phyloP scores from a whole-genome alignment of 2,113 vertebrate species.

The Crocuta crocuta region DNA sequence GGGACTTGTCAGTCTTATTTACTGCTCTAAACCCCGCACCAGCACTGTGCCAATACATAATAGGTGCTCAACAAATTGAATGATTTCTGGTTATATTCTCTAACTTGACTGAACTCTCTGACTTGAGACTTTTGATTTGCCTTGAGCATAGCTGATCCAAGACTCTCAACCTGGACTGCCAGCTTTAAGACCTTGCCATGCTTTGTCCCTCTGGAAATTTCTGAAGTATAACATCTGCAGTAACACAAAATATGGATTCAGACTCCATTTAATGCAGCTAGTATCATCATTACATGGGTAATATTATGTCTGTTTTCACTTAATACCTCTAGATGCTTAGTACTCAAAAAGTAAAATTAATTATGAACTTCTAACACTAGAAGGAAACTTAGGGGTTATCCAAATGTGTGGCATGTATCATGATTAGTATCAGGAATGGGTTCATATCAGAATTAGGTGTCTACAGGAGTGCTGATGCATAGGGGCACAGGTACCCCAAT shows the following conservation, averaged over 20 bases:
- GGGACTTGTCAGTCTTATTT: background rate
- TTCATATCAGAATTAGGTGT: background rate
- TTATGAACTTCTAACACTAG: background rate
- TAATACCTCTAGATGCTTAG: background rate
- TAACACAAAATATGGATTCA: slow-evolving; percentile 33
- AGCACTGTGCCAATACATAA: background rate
- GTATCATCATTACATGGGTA: background rate
- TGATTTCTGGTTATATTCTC: background rate
- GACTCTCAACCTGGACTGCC: background rate
- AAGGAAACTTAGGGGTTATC: background rate
- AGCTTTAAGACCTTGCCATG: background rate
- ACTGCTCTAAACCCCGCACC: background rate
- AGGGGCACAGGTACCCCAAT: too few relatives aligned
- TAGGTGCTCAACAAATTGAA: background rate
- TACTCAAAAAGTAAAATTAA: slow-evolving; percentile 32
- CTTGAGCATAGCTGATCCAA: background rate
- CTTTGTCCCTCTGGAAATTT: background rate
- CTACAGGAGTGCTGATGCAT: too few relatives aligned
- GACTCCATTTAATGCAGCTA: background rate
- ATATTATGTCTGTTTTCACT: background rate
- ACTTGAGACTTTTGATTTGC: background rate
- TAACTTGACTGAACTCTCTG: background rate
- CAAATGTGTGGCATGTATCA: background rate
- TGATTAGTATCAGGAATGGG: background rate
- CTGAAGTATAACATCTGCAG: background rate